These are phyloP conservation scores for Hydrozoanthus tunicans DNA, from an alignment of 64 coral and sea anemone genomes.

Conservation along the genomic window DNA sequence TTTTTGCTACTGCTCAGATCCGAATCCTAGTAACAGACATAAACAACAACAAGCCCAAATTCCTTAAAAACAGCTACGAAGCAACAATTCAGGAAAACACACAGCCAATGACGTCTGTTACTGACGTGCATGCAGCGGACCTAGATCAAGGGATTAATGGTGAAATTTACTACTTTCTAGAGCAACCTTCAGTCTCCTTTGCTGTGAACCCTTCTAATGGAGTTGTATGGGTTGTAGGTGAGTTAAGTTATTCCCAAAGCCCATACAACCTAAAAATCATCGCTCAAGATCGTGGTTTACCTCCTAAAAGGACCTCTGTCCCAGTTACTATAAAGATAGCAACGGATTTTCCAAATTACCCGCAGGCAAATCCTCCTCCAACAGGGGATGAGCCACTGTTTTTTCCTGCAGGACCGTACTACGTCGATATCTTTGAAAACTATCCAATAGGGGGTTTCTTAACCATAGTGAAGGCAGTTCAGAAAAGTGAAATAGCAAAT, in stretches of 20 bases:
- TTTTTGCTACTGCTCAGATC: slow-evolving; percentile 38
- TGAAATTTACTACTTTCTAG: slow-evolving; percentile 64
- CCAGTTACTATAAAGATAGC: slow-evolving; percentile 63
- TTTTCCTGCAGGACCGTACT: slow-evolving; percentile 58
- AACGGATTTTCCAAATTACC: slow-evolving; percentile 57
- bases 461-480: slow-evolving; percentile 23
- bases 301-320: slow-evolving; percentile 4
- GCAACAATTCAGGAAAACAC: slow-evolving; percentile 68
- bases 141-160: slow-evolving; percentile 61
- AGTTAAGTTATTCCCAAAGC: slow-evolving; percentile 72
- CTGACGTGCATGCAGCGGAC: slow-evolving; percentile 63
- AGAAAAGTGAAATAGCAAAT: not conserved
- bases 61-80: slow-evolving; percentile 61
- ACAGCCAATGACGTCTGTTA: slow-evolving; percentile 15
- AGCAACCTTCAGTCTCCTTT: slow-evolving; percentile 58
- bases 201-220: slow-evolving; percentile 76
- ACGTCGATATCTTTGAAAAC: slow-evolving; percentile 50
- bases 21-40: slow-evolving; percentile 52
- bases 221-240: slow-evolving; percentile 49
- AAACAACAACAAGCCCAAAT: slow-evolving; percentile 64
- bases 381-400: slow-evolving; percentile 34
- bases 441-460: slow-evolving; percentile 67
- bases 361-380: slow-evolving; percentile 9
- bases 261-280: slow-evolving; percentile 60
- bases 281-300: slow-evolving; percentile 68